Conservation (phyloP, 1,140 invertebrate species). For the Drosophila murphyi region DNA sequence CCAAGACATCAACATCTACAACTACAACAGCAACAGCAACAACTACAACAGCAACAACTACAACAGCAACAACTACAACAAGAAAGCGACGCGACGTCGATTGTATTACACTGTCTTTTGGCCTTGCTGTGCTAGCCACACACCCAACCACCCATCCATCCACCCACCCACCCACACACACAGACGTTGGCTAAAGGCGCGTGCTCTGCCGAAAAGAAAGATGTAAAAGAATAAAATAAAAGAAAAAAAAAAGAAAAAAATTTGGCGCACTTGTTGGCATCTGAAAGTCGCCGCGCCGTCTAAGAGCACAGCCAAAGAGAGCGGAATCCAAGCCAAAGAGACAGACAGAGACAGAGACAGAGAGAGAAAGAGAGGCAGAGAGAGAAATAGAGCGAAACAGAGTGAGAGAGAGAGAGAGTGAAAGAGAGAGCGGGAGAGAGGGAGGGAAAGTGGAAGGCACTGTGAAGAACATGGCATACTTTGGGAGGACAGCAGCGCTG, state of each 20-base stretch:
- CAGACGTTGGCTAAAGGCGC: neutral
- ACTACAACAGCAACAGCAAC: neutral
- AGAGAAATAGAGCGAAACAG: neutral
- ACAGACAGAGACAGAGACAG: constrained; percentile 27
- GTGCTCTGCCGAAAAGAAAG: constrained; percentile 16
- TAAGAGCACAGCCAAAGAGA: constrained; percentile 49
- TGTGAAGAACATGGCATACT: constrained; percentile 47
- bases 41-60: constrained; percentile 4
- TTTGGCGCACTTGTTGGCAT: constrained; percentile 77
- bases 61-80: neutral
- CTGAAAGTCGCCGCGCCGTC: constrained; percentile 54
- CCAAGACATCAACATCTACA: constrained; percentile 67
- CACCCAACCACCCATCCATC: neutral
- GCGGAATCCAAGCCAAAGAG: constrained; percentile 6
- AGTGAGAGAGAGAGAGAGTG: neutral
- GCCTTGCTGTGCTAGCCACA: constrained; percentile 27
- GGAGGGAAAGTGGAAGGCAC: neutral
- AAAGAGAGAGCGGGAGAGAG: constrained; percentile 7
- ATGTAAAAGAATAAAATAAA: constrained; percentile 21
- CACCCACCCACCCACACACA: constrained; percentile 12
- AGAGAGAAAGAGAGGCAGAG: constrained; percentile 12
- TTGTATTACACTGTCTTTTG: constrained; percentile 36
- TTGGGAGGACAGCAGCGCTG: constrained; percentile 27
- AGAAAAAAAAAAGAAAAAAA: constrained; percentile 39
- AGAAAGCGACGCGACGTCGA: constrained; percentile 14